Conservation (phyloP, 1,140 invertebrate species). For the Trialeurodes vaporariorum region DNA sequence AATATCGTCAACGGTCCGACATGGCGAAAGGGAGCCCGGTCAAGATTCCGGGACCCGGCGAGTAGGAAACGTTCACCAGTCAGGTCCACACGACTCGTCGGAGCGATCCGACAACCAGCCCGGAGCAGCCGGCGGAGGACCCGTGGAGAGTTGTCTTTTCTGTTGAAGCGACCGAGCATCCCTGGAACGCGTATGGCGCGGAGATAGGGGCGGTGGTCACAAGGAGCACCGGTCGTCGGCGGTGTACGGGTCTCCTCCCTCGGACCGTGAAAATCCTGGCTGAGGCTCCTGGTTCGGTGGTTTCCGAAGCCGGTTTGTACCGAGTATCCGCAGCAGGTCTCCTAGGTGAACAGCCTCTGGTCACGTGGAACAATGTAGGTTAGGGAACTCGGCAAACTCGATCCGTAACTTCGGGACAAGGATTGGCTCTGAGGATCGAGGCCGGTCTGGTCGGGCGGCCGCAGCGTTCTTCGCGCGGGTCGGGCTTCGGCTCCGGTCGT, state of each 20-base stretch:
- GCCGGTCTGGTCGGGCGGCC: constrained; percentile 48
- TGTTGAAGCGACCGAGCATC: constrained; percentile 56
- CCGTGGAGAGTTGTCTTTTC: constrained; percentile 71
- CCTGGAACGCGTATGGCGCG: constrained; percentile 59
- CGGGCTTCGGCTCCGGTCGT: constrained; percentile 34
- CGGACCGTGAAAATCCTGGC: constrained; percentile 65
- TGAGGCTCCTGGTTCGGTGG: too few species aligned
- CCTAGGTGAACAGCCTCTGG: constrained; percentile 81
- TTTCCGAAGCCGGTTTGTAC: constrained; percentile 55
- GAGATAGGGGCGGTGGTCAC: constrained; percentile 54
- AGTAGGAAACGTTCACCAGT: constrained; percentile 37
- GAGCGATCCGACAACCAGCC: constrained; percentile 52
- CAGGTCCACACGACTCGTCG: constrained; percentile 38
- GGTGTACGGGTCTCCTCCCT: constrained; percentile 51
- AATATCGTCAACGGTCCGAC: too few species aligned
- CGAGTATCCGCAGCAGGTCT: constrained; percentile 77
- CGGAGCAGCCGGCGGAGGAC: constrained; percentile 59
- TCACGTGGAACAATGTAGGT: constrained; percentile 78
- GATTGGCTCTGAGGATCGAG: constrained; percentile 42
- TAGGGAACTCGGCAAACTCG: constrained; percentile 73
- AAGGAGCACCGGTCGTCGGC: constrained; percentile 57
- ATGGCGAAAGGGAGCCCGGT: constrained; percentile 59
- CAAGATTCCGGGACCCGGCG: constrained; percentile 59
- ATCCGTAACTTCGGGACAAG: constrained; percentile 72
- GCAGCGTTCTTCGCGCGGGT: constrained; percentile 36